Evolutionary conservation across 1,140 invertebrate species (phyloP).

Genomic region (Amphibalanus amphitrite): DNA sequence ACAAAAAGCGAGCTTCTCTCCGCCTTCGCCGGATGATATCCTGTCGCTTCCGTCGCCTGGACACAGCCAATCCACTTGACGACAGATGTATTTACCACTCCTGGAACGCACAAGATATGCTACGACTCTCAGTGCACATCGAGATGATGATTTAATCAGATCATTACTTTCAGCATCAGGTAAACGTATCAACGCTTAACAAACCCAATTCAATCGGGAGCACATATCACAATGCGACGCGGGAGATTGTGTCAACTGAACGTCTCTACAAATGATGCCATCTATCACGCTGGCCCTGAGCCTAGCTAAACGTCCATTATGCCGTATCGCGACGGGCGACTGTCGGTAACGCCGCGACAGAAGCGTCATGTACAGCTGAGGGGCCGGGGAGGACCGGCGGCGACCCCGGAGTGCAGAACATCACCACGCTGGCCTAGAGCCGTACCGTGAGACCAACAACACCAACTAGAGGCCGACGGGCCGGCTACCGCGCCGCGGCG

Average conservation of each 20-base stretch:
- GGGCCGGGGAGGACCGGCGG: too few species aligned
- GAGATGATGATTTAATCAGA: neutral
- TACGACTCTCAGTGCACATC: neutral
- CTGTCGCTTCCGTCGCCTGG: too few species aligned
- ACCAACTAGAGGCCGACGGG: neutral
- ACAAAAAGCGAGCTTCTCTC: too few species aligned
- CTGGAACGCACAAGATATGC: neutral
- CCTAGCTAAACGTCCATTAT: neutral
- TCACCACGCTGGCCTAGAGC: too few species aligned
- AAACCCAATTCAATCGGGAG: neutral
- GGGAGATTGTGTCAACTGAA: neutral
- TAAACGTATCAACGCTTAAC: neutral
- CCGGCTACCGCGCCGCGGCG: neutral
- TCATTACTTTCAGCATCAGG: neutral
- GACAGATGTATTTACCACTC: neutral
- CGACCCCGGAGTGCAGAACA: neutral
- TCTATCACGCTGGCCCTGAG: neutral
- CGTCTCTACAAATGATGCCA: neutral
- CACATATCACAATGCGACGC: neutral
- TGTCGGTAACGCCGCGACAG: neutral
- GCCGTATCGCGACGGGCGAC: neutral
- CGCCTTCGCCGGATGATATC: too few species aligned
- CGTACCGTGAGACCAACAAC: neutral
- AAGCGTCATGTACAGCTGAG: neutral
- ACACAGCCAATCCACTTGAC: neutral